A percentile compares a stretch with the other conserved stretches of the same genome.
phyloP scores from a whole-genome alignment of 1,140 invertebrate species.

The Asbolus verrucosus region DNA sequence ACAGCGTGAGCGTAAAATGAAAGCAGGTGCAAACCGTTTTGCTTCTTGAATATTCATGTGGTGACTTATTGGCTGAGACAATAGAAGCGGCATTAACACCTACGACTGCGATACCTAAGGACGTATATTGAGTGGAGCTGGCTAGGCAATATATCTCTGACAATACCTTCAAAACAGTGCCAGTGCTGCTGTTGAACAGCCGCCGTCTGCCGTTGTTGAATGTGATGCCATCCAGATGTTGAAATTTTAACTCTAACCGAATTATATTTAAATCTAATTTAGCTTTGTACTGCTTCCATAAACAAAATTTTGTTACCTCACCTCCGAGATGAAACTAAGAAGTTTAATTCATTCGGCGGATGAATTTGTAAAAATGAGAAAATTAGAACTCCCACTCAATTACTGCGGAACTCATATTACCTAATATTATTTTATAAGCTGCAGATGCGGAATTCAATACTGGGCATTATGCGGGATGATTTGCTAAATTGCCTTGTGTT shows the following conservation, averaged over 20 bases:
- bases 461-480: too few relatives aligned
- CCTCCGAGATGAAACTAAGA: slow-evolving; percentile 3
- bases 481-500: too few relatives aligned
- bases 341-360: background rate
- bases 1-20: slow-evolving; percentile 27
- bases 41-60: slow-evolving; percentile 52
- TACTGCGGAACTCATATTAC: too few relatives aligned
- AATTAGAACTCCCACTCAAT: too few relatives aligned
- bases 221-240: slow-evolving; percentile 24
- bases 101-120: slow-evolving; percentile 45
- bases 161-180: slow-evolving; percentile 42
- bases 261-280: slow-evolving; percentile 35
- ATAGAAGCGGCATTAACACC: slow-evolving; percentile 49
- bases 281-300: slow-evolving; percentile 22
- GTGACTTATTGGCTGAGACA: slow-evolving; percentile 51
- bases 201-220: slow-evolving; percentile 1
- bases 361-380: background rate
- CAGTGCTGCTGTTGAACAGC: slow-evolving; percentile 7
- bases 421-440: too few relatives aligned
- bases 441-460: too few relatives aligned
- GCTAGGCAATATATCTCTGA: slow-evolving; percentile 47
- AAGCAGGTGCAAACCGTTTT: slow-evolving; percentile 48
- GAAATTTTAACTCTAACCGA: slow-evolving; percentile 33
- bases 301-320: slow-evolving; percentile 23
- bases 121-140: slow-evolving; percentile 45